Base-by-base conservation (phyloP, 2,113 vertebrate genomes). In the Loxodonta africana region DNA sequence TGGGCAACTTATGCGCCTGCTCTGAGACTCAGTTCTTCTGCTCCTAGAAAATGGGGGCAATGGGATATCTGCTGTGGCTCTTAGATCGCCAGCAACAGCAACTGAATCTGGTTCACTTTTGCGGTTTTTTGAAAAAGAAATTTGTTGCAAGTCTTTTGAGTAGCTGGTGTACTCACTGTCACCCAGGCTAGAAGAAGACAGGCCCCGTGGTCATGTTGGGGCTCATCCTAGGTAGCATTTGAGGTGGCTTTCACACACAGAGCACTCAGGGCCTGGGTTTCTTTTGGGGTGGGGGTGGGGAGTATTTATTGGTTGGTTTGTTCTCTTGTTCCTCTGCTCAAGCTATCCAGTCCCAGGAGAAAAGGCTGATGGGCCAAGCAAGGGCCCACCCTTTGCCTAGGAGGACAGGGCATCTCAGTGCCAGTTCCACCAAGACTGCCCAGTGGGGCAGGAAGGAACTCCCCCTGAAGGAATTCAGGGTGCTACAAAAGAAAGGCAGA, bases 171-270 rank as follows among this genome's bases (percentile, higher is more conserved):
- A 18, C 17, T 46, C 20, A 48, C 15, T 69, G n/a, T n/a, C 23
- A 17, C n/a, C 8, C 18, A n/a, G 78, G 51, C 60, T 4, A 21
- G 33, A 67, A 60, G 48, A 4, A 1, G 60, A 41, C 15, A 44
- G 57, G 14, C 51, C 23, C 41, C 1, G 0, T 0, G 44, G 67
- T 26, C 41, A 12, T 7, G 46, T 18, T 65, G 10, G 41, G 33
- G 46, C 28, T 63, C 26, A 1, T 62, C 87, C 46, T 3, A 5
- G 41, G 33, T 21, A 21, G 71, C 71, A 74, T 74, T 74, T 17
- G 9, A 41, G 71, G n/a, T 10, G 73, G 20, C 73, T 41, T 23
- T 20, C n/a, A 8, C 18, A 4, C 48, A 26, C 41, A 46, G 17
- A 37, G 26, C 9, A 17, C 65, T 0, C 0, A 21, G 37, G 51